Conservation (phyloP, 2,113 vertebrate species). For the Girardinichthys multiradiatus region DNA sequence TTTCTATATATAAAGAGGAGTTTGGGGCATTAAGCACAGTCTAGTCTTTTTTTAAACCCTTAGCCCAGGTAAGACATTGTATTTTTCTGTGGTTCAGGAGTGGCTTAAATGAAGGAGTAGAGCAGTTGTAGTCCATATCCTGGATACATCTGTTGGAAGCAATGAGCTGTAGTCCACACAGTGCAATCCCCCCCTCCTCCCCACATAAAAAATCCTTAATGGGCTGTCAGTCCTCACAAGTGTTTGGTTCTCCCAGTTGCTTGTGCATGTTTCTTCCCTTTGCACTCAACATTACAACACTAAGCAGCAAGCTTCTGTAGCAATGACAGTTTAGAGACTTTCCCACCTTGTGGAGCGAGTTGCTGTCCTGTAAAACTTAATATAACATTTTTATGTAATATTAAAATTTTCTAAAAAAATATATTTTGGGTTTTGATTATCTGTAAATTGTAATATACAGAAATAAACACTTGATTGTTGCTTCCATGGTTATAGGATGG, state of each 20-base stretch:
- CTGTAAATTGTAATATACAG: no score
- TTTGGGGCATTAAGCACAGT: neutral
- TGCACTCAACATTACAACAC: no score
- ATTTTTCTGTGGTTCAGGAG: neutral
- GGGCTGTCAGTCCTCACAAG: no score
- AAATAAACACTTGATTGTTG: no score
- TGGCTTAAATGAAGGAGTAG: neutral
- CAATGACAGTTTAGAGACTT: no score
- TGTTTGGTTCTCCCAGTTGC: no score
- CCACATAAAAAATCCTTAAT: no score
- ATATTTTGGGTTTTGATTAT: no score
- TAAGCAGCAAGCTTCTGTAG: no score
- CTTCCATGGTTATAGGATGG: neutral
- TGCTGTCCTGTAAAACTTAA: neutral
- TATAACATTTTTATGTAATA: neutral
- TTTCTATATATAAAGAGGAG: no score
- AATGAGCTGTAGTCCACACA: neutral
- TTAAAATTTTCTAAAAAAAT: neutral
- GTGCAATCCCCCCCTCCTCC: neutral
- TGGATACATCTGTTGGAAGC: neutral
- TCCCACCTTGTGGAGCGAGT: neutral
- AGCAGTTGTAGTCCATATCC: no score
- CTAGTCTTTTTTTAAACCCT: neutral
- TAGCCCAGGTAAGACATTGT: neutral
- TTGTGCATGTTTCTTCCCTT: no score